phyloP scores from a whole-genome alignment of 2,888 invertebrate genomes.

The Amaurobius ferox region DNA sequence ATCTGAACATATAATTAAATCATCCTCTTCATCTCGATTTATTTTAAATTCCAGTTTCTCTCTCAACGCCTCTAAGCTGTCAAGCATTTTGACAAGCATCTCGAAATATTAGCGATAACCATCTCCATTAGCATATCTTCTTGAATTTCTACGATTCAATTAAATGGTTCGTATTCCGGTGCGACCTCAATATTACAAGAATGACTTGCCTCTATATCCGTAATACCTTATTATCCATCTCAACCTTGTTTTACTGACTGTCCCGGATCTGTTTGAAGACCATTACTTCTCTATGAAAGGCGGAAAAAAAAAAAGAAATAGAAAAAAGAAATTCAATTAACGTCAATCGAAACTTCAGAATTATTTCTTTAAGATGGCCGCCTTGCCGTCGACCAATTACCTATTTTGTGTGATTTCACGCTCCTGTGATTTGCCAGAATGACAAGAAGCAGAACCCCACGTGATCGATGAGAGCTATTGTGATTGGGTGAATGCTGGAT shows the following conservation, averaged over 20 bases:
- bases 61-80: no score
- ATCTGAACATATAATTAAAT: no score
- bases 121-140: no score
- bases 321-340: constrained; percentile 15
- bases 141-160: no score
- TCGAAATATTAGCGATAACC: no score
- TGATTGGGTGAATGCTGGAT: no score
- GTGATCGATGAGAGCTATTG: background rate
- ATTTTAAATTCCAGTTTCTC: no score
- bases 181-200: constrained; percentile 11
- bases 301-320: background rate
- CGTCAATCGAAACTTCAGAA: background rate
- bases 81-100: no score
- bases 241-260: constrained; percentile 3
- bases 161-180: no score
- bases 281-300: background rate
- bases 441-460: no score
- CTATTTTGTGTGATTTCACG: constrained; percentile 29
- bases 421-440: constrained; percentile 15
- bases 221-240: constrained; percentile 3
- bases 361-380: background rate
- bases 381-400: constrained; percentile 28
- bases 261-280: background rate
- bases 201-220: no score
- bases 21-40: no score